Evolutionary conservation across 2,113 vertebrate species (phyloP), one percentile per base, ranked within the genome.

Genomic region (Tetraodon nigroviridis): DNA sequence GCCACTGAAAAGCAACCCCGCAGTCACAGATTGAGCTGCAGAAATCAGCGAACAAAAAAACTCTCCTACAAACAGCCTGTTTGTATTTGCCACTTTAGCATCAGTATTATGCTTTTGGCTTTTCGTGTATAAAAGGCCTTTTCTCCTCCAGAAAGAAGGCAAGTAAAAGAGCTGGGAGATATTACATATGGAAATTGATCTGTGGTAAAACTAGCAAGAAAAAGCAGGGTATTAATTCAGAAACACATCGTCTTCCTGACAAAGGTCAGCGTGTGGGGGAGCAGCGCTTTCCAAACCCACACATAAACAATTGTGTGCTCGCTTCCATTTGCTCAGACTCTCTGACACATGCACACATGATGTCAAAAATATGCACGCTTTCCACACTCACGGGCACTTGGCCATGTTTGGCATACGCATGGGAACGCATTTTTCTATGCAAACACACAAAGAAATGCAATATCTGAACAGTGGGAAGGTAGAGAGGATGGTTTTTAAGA

Each of bases 201-300:
- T 53, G 55, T 40, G 48, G 44, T 62, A 41, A 24, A 64, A 64
- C 11, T 37, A 67, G 47, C 22, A 3, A 58, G 69, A 22, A 50
- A 58, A 59, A 71, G 44, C 27, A 49, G 42, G 54, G 62, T 50
- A 61, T 77, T 73, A 69, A 77, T 83, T 79, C 75, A 73, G 58
- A 69, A 79, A 58, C 37, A 64, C 37, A 65, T 65, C 40, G 72
- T 70, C 60, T 51, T 80, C 51, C 57, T 71, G 67, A 63, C 67
- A 79, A 74, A 86, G 82, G 84, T 83, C 86, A 86, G 50, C 32
- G 32, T 66, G 79, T 84, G 76, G 82, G 80, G 47, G 76, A 76
- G 77, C 45, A 53, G 44, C 55, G 67, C 71, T 67, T 57, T 79
- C 56, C 60, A 81, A 77, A 73, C 73, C 78, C 78, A 85, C 82